Conservation (phyloP, 2,888 invertebrate genomes). For the Pyralis farinalis region DNA sequence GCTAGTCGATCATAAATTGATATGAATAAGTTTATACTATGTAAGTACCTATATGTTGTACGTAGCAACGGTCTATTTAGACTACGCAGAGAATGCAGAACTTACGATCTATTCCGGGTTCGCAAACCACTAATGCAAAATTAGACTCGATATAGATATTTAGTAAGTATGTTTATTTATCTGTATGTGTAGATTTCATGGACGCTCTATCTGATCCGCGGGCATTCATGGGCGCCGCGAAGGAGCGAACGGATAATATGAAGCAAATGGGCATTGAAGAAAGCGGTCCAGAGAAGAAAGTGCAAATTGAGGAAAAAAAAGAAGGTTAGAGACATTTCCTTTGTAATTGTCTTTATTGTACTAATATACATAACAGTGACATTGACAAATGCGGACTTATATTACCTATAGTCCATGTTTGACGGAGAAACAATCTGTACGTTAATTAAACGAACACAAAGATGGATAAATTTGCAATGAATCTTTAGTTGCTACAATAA, state of each 20-base stretch:
- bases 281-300: constrained; percentile 84
- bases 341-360: too few species aligned
- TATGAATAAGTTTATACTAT: too few species aligned
- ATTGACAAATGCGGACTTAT: too few species aligned
- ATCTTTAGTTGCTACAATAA: too few species aligned
- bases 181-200: constrained; percentile 89
- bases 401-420: too few species aligned
- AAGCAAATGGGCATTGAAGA: constrained; percentile 97
- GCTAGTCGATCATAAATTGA: too few species aligned
- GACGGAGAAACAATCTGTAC: too few species aligned
- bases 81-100: not conserved
- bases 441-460: too few species aligned
- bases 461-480: too few species aligned
- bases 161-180: not conserved
- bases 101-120: not conserved
- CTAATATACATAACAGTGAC: too few species aligned
- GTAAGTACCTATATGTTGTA: too few species aligned
- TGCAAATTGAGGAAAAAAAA: constrained; percentile 85
- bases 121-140: not conserved
- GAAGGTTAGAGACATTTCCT: constrained; percentile 83
- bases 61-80: too few species aligned
- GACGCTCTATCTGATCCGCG: constrained; percentile 97
- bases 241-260: constrained; percentile 95
- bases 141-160: not conserved
- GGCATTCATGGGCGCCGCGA: constrained; percentile 93